A percentile compares a stretch with the other conserved stretches of the same genome.
Evolutionary conservation across 2,113 vertebrate species (phyloP).

Genomic region (Guaruba guarouba): DNA sequence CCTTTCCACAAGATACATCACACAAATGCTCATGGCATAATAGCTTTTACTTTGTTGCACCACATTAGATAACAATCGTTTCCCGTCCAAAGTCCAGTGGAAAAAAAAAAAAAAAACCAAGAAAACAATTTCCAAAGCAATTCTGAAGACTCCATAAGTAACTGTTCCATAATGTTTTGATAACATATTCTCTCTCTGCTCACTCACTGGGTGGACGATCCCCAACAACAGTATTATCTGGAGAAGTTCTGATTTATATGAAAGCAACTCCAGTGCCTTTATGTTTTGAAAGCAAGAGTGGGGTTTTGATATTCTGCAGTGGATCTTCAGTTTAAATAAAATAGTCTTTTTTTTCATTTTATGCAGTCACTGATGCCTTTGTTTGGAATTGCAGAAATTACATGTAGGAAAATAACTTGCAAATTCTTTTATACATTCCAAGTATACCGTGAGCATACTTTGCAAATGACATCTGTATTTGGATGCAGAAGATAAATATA

Average conservation of each 20-base stretch:
- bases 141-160: not conserved
- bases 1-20: not conserved
- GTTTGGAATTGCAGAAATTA: not conserved
- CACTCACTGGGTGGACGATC: not conserved
- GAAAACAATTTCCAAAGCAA: not conserved
- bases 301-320: not conserved
- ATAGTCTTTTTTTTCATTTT: not conserved
- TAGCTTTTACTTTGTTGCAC: not conserved
- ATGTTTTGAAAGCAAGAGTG: not conserved
- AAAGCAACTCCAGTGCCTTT: not conserved
- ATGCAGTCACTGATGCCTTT: not conserved
- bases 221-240: not conserved
- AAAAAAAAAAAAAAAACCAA: not conserved
- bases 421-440: not conserved
- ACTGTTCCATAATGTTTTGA: not conserved
- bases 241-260: not conserved
- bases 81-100: not conserved
- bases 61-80: rapidly evolving
- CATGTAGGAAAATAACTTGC: not conserved
- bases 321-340: not conserved
- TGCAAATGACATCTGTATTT: not conserved
- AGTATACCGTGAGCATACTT: not conserved
- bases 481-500: not conserved
- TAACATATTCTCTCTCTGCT: not conserved
- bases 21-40: not conserved